These are phyloP conservation scores for Heliangelus exortis DNA, from an alignment of 2,797 vertebrate genomes.

Conservation along the genomic window DNA sequence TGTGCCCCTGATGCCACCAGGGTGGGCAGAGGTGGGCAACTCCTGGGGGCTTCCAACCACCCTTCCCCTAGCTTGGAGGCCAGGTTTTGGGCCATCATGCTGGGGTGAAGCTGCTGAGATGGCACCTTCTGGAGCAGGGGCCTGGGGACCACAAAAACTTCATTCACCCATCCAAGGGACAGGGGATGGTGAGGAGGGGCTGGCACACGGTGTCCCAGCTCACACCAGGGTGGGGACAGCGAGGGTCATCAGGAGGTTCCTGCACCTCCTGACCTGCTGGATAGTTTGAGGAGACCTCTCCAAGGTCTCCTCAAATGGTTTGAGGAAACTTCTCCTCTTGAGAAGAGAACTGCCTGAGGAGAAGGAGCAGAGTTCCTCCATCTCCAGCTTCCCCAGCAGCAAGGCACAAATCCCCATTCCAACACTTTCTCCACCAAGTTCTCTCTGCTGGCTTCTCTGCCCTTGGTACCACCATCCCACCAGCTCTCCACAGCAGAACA, in stretches of 20 bases:
- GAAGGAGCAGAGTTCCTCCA: neutral
- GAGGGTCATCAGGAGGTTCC: neutral
- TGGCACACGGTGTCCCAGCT: neutral
- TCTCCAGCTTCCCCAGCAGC: neutral
- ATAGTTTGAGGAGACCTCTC: neutral
- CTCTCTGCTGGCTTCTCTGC: neutral
- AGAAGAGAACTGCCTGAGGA: neutral
- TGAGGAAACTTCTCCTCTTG: neutral
- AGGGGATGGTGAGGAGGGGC: neutral
- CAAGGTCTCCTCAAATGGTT: too few species aligned
- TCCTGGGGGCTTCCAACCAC: neutral
- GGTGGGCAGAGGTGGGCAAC: neutral
- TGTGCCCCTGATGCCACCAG: neutral
- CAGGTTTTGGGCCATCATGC: fast-evolving
- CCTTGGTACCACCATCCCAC: neutral
- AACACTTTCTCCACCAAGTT: neutral
- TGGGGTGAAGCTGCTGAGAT: neutral
- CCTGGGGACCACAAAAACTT: neutral
- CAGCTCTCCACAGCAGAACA: neutral
- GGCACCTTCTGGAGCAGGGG: fast-evolving
- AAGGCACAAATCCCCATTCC: fast-evolving
- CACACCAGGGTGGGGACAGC: fast-evolving
- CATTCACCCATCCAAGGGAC: neutral
- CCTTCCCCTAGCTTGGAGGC: neutral
- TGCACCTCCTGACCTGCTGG: neutral